Conservation (phyloP, 2,797 vertebrate species). For the Apogon hyalosoma region DNA sequence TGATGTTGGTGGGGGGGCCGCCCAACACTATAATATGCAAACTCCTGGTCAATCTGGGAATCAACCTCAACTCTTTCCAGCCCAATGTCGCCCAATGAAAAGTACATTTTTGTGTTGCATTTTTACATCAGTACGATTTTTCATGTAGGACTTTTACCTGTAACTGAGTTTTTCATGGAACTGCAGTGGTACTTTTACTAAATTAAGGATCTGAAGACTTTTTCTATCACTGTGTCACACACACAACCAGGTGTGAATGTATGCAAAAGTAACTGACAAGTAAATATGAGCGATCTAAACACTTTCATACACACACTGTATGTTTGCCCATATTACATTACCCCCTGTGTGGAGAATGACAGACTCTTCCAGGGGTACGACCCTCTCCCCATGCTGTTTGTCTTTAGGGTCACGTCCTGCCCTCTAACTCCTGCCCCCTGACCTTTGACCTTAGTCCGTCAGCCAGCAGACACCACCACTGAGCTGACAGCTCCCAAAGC, state of each 20-base stretch:
- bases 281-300: conserved; percentile 40
- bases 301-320: conserved; percentile 39
- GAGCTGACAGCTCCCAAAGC: conserved; percentile 82
- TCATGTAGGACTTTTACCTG: no score
- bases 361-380: conserved; percentile 69
- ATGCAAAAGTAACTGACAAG: conserved; percentile 41
- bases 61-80: no score
- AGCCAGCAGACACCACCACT: conserved; percentile 70
- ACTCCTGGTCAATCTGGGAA: no score
- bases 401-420: conserved; percentile 76
- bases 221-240: background rate
- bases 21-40: no score
- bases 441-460: conserved; percentile 70
- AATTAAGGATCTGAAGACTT: no score
- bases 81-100: no score
- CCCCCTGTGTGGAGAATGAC: conserved; percentile 78
- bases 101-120: no score
- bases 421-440: conserved; percentile 71
- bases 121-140: no score
- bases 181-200: no score
- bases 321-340: conserved; percentile 56
- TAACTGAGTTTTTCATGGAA: no score
- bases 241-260: conserved; percentile 34
- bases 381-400: conserved; percentile 77
- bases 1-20: no score